Base-by-base conservation (phyloP, 2,113 vertebrate species). In the Prunella fulvescens region DNA sequence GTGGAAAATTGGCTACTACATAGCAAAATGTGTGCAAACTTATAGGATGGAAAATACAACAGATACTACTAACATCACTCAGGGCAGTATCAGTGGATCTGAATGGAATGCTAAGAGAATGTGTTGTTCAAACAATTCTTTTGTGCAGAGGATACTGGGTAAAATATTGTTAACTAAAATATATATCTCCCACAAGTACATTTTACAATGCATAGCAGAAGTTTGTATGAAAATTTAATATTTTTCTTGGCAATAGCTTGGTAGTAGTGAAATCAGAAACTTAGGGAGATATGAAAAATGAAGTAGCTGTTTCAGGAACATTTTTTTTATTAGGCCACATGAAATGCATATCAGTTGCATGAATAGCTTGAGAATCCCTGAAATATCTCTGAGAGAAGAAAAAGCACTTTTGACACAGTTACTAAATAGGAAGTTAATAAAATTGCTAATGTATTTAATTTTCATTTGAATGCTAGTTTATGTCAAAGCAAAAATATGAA, bases 401-500 rank as follows among this genome's bases (percentile, higher is more conserved):
- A 40, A 84, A 54, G 5, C 3, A 50, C 45, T 67, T 91, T 88
- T 88, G 35, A 61, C 24, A 24, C 26, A 26, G 42, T 60, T 84
- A 58, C 11, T 60, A 69, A 90, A 88, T 73, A 58, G 4, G 14
- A 81, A 74, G 24, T 45, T 76, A 53, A 72, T 77, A 73, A 81
- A 62, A 64, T 60, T 23, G 28, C 18, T 60, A 48, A 67, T 71
- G 67, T 48, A 78, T 42, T 67, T 81, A 47, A 61, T 73, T 92
- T 78, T 84, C 2, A 26, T 67, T 73, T 92, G 65, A 87, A 81
- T 66, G 12, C 61, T 71, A 29, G 14, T 57, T 89, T 44, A n/a
- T 11, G 17, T 87, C n/a, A 82, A 61, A 92, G 82, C 47, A 74
- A 83, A 94, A 81, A 74, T 37, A 60, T 37, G n/a, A 56, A 37